Evolutionary conservation across 2,113 vertebrate genomes (phyloP).

Genomic region (Chunga burmeisteri): DNA sequence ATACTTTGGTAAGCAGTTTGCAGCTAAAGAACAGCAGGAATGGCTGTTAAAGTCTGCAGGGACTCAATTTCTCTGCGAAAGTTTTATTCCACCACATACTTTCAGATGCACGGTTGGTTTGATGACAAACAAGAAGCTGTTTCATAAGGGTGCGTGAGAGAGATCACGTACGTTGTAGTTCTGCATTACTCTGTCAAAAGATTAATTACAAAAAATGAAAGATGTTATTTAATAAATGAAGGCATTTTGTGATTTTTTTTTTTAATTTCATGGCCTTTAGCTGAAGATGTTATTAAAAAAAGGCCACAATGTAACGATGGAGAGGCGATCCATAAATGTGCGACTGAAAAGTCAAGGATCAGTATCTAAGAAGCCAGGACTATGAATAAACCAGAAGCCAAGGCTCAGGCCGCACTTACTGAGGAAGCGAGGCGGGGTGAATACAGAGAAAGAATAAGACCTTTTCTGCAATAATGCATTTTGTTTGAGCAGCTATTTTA

Average conservation of each 20-base stretch:
- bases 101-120: background rate
- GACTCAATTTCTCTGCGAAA: background rate
- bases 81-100: background rate
- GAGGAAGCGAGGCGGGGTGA: background rate
- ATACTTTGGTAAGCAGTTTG: background rate
- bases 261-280: background rate
- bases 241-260: background rate
- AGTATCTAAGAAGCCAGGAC: background rate
- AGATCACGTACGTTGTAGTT: accelerated
- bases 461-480: background rate
- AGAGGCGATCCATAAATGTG: background rate
- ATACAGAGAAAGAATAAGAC: background rate
- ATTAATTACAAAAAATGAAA: background rate
- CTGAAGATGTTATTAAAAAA: background rate
- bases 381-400: background rate
- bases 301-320: background rate
- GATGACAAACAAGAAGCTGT: background rate
- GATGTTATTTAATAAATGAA: background rate
- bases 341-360: background rate
- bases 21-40: background rate
- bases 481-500: background rate
- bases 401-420: background rate
- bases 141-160: background rate
- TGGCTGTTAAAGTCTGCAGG: background rate
- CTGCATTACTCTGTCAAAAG: background rate